Percentiles rank a stretch among this genome's conserved stretches.
These are phyloP conservation scores for Catajapyx aquilonaris DNA, from an alignment of 1,140 invertebrate genomes.

Conservation along the genomic window DNA sequence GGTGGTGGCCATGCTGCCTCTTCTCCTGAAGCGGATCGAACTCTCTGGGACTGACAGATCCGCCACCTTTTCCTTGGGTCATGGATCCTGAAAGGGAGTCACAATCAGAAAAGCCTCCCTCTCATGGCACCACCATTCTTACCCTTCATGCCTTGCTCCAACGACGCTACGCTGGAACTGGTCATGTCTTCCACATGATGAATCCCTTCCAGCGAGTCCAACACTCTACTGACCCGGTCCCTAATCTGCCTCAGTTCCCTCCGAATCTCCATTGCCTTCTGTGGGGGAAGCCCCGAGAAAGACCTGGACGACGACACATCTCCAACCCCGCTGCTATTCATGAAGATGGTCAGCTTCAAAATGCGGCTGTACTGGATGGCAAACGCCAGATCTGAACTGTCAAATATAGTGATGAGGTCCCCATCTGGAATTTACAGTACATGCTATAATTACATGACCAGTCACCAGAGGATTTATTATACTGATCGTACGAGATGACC, in stretches of 20 bases:
- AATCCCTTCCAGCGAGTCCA: conserved; percentile 29
- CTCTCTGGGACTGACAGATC: not conserved
- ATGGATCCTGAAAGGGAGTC: not conserved
- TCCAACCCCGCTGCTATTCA: conserved; percentile 13
- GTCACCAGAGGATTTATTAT: not conserved
- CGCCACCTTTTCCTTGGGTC: not conserved
- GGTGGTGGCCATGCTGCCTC: not conserved
- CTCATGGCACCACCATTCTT: not conserved
- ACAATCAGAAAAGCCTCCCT: not conserved
- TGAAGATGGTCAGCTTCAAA: conserved; percentile 39
- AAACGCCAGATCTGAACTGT: conserved; percentile 47
- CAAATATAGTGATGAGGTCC: conserved; percentile 51
- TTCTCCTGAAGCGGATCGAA: not conserved
- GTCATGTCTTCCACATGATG: too few relatives aligned
- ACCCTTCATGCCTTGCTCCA: not conserved
- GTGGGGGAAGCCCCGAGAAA: conserved; percentile 3
- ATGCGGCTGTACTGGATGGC: conserved; percentile 48
- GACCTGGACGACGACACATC: conserved; percentile 2
- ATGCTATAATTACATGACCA: too few relatives aligned
- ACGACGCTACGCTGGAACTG: too few relatives aligned
- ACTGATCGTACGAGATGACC: not conserved
- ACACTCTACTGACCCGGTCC: conserved; percentile 32
- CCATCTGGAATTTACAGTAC: conserved; percentile 49
- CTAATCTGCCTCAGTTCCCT: conserved; percentile 32
- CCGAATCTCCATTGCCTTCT: conserved; percentile 25